Base-by-base conservation (phyloP, 1,140 invertebrate genomes). In the Drosophila willistoni region DNA sequence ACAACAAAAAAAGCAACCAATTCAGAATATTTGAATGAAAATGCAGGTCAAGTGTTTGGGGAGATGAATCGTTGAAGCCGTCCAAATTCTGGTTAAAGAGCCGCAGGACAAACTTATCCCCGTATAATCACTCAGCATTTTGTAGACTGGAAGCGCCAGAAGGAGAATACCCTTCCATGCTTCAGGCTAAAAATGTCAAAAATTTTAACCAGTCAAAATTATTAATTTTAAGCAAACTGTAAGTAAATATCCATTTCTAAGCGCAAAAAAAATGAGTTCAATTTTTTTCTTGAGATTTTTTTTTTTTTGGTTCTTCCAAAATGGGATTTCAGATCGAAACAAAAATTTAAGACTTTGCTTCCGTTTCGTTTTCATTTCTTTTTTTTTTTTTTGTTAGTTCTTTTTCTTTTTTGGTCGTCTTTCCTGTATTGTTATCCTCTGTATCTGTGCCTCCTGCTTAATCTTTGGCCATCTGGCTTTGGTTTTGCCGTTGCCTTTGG, bases 31-130 rank as follows among this genome's bases (percentile, higher is more conserved):
- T 19, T 12, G 12, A 29, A 67, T 65, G 7, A 59, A 63, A 57
- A 85, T 85, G 74, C 75, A 82, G 81, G 81, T 85, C 81, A 85
- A 86, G 81, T 85, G 82, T 65, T 73, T 72, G 13, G 34, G n/a
- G 1, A 62, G 59, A 25, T 19, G 54, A 59, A 69, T 62, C 56
- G 44, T 9, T 9, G 9, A n/a, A 7, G 44, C 17, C 44, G 44
- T 19, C 3, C 17, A 51, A 22, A 12, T 51, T 51, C 36, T 64
- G 5, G 7, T 14, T 62, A 22, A 74, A 44, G 7, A 3, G 33
- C 57, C 41, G 17, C 5, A 36, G 54, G 70, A 73, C 29, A 41
- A 9, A 29, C 17, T 9, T 6, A 59, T 51, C 17, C 44, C 17
- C n/a, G 44, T 34, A 9, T 10, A 34, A 34, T 34, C 33, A 9